These are phyloP conservation scores for Aphidius gifuensis DNA, from an alignment of 1,140 invertebrate genomes.

Conservation along the genomic window DNA sequence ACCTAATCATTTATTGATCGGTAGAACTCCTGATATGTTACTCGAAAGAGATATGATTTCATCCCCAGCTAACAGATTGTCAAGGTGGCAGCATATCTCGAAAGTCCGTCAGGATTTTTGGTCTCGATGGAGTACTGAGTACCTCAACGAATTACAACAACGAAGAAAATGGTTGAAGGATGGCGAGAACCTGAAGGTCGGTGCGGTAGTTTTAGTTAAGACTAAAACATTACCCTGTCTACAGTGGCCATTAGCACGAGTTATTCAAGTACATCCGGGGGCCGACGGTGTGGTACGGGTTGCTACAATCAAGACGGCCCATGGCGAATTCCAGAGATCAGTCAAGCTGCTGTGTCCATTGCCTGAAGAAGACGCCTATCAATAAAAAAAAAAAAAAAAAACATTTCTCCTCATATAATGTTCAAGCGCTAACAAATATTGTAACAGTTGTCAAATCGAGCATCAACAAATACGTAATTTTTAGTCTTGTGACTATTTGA, in stretches of 20 bases:
- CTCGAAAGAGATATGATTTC: not conserved
- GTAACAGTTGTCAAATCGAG: no score
- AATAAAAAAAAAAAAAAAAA: no score
- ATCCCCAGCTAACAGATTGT: not conserved
- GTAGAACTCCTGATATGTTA: not conserved
- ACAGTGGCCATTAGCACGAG: not conserved
- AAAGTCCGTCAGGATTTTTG: not conserved
- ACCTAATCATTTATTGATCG: constrained; percentile 6
- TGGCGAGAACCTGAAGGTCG: not conserved
- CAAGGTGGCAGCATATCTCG: not conserved
- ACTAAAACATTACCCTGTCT: not conserved
- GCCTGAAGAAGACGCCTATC: no score
- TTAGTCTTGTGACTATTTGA: no score
- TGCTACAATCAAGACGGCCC: not conserved
- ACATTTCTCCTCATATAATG: no score
- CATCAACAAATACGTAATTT: no score
- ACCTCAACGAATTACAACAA: not conserved
- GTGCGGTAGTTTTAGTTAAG: not conserved
- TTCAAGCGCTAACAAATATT: no score
- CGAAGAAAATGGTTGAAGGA: not conserved
- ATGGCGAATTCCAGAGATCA: no score
- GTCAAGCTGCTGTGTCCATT: no score
- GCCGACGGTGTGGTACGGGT: not conserved
- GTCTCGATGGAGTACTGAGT: not conserved
- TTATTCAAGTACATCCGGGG: not conserved